Evolutionary conservation across 2,113 vertebrate species (phyloP), one percentile per base, ranked within the genome.

Genomic region (Oreochromis niloticus): DNA sequence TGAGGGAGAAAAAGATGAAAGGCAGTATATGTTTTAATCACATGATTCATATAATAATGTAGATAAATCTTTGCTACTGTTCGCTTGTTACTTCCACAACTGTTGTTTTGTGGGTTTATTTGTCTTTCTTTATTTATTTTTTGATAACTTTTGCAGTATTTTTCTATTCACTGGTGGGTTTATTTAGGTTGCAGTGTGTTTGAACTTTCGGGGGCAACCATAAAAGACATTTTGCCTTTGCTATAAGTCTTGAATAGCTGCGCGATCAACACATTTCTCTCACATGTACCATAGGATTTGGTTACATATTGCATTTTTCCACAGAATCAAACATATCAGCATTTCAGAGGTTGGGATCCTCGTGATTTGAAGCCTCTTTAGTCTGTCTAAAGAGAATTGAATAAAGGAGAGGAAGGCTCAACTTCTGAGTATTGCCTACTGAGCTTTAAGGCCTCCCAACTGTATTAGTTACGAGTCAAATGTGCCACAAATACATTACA

Each of bases 351-450:
- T 27, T 27, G 39, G 22, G 12, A 71, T 24, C 66, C 0, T 43
- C 24, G 66, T 24, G 22, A 41, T 17, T 16, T 17, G 22, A 73
- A 73, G 22, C 68, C 39, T 10, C 5, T 71, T 66, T 41, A 27
- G 12, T 71, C 7, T 68, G 2, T 68, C 66, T 71, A 0, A 43
- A 43, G 13, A 43, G 0, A 43, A 43, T 24, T 71, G 6, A 41
- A 71, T 27, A 43, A 73, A 73, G 22, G 66, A 73, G 22, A 17
- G 2, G 0, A 43, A 73, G 13, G 68, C 68, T 73, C 22, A 24
- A 46, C 5, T 46, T 46, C 13, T 43, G 12, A 22, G 66, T 43
- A 43, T 24, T 71, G n/a, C 36, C 66, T 43, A 24, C 34, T 71
- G 1, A 1, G 39, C n/a, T 43, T 66, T 71, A 71, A 43, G 36